These are phyloP conservation scores for Rhyacichthys aspro DNA, from an alignment of 2,797 vertebrate genomes.

Conservation along the genomic window DNA sequence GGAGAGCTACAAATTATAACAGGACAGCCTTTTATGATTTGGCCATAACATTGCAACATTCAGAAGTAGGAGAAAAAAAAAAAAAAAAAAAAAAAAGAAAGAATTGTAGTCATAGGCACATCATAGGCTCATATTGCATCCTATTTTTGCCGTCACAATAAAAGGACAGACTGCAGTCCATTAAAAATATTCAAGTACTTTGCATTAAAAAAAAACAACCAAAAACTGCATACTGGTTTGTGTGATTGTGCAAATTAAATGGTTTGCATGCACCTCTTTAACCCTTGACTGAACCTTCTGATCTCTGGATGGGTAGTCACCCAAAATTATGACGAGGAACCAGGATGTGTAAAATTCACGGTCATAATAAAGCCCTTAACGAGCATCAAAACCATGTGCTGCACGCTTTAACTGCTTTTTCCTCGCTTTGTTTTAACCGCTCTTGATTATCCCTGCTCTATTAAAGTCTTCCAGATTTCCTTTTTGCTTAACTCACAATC, in stretches of 20 bases:
- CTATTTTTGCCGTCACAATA: no score
- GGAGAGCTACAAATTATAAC: no score
- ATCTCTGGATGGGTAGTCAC: slow-evolving; percentile 17
- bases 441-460: slow-evolving; percentile 10
- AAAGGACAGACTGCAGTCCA: no score
- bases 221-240: background rate
- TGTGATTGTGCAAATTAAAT: slow-evolving; percentile 1
- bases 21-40: no score
- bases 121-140: no score
- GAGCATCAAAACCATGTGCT: slow-evolving; percentile 46
- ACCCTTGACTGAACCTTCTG: slow-evolving; percentile 17
- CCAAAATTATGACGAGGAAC: slow-evolving; percentile 40
- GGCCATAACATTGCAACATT: no score
- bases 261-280: slow-evolving; percentile 7
- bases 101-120: no score
- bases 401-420: slow-evolving; percentile 65
- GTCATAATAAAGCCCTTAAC: slow-evolving; percentile 53
- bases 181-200: no score
- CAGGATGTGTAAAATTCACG: slow-evolving; percentile 51
- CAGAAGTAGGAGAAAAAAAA: no score
- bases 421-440: slow-evolving; percentile 46
- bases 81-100: no score
- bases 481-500: background rate
- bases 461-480: slow-evolving; percentile 23
- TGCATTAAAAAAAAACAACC: no score